Conservation (phyloP, 2,888 invertebrate species). For the Clistopyga incitator region DNA sequence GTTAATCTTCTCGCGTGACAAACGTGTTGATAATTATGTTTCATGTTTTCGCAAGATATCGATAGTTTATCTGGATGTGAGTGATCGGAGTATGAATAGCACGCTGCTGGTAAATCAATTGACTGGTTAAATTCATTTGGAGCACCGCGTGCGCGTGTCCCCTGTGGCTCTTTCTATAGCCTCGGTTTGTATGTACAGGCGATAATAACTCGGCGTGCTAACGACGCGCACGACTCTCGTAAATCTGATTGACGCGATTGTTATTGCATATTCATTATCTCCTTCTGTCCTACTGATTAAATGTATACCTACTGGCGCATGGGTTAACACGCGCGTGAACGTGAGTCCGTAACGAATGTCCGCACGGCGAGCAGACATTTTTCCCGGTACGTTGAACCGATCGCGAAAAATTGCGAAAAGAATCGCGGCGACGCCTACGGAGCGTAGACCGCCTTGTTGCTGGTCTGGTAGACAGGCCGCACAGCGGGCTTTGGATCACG, state of each 20-base stretch:
- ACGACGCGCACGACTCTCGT: constrained; percentile 38
- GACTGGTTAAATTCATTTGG: constrained; percentile 36
- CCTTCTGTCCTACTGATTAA: constrained; percentile 27
- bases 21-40: constrained; percentile 9
- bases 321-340: neutral
- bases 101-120: constrained; percentile 30
- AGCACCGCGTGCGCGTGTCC: constrained; percentile 23
- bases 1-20: constrained; percentile 9
- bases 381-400: constrained; percentile 41
- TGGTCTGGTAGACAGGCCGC: neutral
- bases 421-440: constrained; percentile 34
- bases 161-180: constrained; percentile 31
- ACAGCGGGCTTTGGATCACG: constrained; percentile 50
- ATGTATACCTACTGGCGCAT: neutral
- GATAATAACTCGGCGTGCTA: constrained; percentile 22
- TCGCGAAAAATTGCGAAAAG: constrained; percentile 17
- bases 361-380: constrained; percentile 45
- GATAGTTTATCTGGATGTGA: constrained; percentile 4
- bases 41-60: neutral
- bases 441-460: constrained; percentile 6
- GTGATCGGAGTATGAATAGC: neutral
- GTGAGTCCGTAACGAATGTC: constrained; percentile 3
- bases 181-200: neutral
- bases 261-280: constrained; percentile 50
- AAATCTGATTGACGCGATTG: constrained; percentile 50